Evolutionary conservation across 2,113 vertebrate genomes (phyloP).

Genomic region (Fukomys damarensis): DNA sequence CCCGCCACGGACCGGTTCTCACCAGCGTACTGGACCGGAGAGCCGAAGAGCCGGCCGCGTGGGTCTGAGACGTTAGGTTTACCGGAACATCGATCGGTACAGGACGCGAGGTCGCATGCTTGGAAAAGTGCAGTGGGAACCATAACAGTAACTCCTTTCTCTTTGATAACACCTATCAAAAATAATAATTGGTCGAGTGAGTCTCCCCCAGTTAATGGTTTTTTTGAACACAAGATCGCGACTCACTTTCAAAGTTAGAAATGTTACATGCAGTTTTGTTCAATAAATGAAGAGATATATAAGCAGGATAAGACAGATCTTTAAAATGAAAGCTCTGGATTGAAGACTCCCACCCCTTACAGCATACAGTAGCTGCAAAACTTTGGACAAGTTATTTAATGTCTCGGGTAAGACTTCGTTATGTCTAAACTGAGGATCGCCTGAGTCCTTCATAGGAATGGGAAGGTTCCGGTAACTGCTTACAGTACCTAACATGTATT

Average conservation of each 20-base stretch:
- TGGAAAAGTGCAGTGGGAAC: background rate
- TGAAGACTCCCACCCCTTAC: background rate
- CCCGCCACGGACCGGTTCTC: fast-evolving
- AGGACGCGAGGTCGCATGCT: background rate
- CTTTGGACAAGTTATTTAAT: background rate
- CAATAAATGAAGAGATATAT: background rate
- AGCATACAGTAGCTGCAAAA: background rate
- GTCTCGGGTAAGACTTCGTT: background rate
- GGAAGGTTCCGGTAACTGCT: background rate
- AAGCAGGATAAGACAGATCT: background rate
- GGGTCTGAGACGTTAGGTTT: background rate
- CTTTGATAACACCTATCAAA: background rate
- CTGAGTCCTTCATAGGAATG: background rate
- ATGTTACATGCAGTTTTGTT: constrained; percentile 2
- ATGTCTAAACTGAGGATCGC: background rate
- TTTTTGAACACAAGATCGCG: background rate
- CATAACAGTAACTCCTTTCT: background rate
- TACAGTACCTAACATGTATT: background rate
- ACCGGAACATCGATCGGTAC: background rate
- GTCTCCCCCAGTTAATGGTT: background rate
- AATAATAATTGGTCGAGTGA: background rate
- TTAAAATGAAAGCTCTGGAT: background rate
- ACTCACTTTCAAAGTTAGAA: background rate
- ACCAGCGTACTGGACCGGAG: too few relatives aligned
- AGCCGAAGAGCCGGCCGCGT: fast-evolving